phyloP scores from a whole-genome alignment of 2,113 vertebrate species.

The Cervus canadensis region DNA sequence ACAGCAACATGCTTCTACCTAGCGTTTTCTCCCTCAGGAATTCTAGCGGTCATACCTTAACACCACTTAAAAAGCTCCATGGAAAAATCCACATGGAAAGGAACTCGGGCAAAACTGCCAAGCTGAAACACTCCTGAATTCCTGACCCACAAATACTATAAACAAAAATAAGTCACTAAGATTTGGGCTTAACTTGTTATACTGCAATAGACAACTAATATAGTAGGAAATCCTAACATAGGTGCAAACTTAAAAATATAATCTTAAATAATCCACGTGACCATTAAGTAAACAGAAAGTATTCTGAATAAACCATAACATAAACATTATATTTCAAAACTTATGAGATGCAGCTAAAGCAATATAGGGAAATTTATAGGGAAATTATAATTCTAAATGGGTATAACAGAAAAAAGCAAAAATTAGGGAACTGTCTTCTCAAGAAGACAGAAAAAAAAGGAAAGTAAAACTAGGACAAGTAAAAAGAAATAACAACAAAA shows the following conservation, averaged over 20 bases:
- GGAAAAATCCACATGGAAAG: conserved; percentile 9
- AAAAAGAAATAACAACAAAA: background rate
- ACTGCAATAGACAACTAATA: background rate
- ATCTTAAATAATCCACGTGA: background rate
- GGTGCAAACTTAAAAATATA: background rate
- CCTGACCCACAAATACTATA: background rate
- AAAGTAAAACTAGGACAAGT: background rate
- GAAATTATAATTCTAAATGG: background rate
- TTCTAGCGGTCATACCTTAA: background rate
- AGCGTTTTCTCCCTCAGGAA: background rate
- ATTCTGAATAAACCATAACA: background rate
- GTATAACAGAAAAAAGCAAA: background rate
- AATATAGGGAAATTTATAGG: background rate
- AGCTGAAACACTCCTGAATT: background rate
- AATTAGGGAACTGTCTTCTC: background rate
- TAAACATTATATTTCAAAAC: background rate
- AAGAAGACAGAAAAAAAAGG: background rate
- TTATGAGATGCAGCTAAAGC: background rate
- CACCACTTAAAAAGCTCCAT: background rate
- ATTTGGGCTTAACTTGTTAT: background rate
- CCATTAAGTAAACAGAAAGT: background rate
- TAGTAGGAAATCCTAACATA: background rate
- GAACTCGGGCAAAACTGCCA: background rate
- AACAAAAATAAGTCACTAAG: background rate
- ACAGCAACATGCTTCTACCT: background rate